These are phyloP conservation scores for Apotomis turbidana DNA, from an alignment of 2,888 invertebrate species.

Conservation along the genomic window DNA sequence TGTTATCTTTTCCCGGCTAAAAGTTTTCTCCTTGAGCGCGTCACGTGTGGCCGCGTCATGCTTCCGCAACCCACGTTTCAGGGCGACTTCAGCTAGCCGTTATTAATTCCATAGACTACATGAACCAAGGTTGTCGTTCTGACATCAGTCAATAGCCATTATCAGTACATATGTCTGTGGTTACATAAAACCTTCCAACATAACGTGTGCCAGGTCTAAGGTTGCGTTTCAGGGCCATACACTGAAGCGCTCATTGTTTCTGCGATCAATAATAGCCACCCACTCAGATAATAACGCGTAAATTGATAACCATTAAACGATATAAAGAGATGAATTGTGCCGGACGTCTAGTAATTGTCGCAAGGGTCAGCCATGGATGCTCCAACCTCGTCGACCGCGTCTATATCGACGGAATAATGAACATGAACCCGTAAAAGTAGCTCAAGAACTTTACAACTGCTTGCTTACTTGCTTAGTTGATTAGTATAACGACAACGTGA, in stretches of 20 bases:
- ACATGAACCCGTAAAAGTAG: conserved; percentile 8
- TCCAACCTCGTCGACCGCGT: conserved; percentile 19
- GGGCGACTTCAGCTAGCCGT: conserved; percentile 12
- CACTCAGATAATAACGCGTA: conserved; percentile 41
- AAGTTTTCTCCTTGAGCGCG: conserved; percentile 38
- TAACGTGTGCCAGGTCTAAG: conserved; percentile 42
- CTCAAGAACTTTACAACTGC: conserved; percentile 20
- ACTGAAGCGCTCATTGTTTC: conserved; percentile 51
- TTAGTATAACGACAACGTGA: conserved; percentile 24
- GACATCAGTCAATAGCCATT: conserved; percentile 40
- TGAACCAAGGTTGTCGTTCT: conserved; percentile 33
- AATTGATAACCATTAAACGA: conserved; percentile 40
- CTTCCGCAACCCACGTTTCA: conserved; percentile 34
- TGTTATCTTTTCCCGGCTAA: conserved; percentile 35
- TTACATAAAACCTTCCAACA: conserved; percentile 42
- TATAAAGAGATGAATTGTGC: conserved; percentile 40
- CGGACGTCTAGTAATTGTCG: conserved; percentile 33
- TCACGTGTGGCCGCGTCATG: conserved; percentile 33
- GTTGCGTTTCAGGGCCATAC: conserved; percentile 49
- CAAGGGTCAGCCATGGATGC: conserved; percentile 29
- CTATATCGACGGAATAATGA: conserved; percentile 12
- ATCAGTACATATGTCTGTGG: conserved; percentile 38
- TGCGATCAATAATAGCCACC: conserved; percentile 41
- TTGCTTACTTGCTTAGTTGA: conserved; percentile 10
- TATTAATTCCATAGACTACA: conserved; percentile 16